Conservation (phyloP, 2,113 vertebrate genomes). For the Corythoichthys intestinalis region DNA sequence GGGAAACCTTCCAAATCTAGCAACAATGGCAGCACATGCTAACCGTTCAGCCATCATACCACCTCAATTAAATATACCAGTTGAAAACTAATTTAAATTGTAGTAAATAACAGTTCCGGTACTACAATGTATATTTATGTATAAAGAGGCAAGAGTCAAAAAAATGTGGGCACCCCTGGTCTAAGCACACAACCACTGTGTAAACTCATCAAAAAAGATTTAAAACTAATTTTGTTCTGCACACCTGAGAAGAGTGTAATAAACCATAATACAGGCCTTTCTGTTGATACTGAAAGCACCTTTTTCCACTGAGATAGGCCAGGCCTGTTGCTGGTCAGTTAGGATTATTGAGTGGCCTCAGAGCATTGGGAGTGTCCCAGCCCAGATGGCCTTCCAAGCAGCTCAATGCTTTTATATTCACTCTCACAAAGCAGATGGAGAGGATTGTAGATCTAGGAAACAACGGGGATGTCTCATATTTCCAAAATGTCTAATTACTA, state of each 20-base stretch:
- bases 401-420: conserved; percentile 55
- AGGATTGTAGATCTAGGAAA: conserved; percentile 56
- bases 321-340: conserved; percentile 20
- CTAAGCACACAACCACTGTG: too few relatives aligned
- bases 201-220: too few relatives aligned
- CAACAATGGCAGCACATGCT: too few relatives aligned
- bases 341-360: conserved; percentile 49
- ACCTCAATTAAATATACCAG: too few relatives aligned
- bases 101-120: too few relatives aligned
- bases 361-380: conserved; percentile 42
- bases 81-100: too few relatives aligned
- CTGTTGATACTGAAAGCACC: conserved; percentile 17
- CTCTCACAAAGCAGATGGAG: conserved; percentile 62
- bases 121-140: too few relatives aligned
- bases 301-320: conserved; percentile 5
- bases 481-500: conserved; percentile 72
- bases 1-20: too few relatives aligned
- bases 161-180: too few relatives aligned
- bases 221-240: too few relatives aligned
- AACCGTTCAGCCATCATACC: too few relatives aligned
- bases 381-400: conserved; percentile 65
- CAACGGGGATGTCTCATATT: conserved; percentile 38
- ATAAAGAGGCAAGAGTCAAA: too few relatives aligned
- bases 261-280: neutral
- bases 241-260: neutral